Percentiles rank a stretch among this genome's conserved stretches.
Evolutionary conservation across 2,113 vertebrate genomes (phyloP).

Genomic region (Malurus alboscapulatus): DNA sequence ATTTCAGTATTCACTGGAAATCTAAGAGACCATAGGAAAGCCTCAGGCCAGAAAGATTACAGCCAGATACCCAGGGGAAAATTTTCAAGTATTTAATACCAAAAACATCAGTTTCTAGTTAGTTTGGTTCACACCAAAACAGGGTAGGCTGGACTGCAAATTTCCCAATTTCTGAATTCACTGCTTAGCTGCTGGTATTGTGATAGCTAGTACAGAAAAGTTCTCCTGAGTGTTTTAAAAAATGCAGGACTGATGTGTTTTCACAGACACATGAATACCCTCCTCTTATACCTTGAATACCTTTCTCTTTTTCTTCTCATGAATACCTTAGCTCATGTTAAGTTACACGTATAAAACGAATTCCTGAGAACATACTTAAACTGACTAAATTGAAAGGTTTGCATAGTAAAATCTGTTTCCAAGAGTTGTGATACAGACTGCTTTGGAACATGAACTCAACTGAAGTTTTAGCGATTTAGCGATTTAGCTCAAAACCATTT

Average conservation of each 20-base stretch:
- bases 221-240: neutral
- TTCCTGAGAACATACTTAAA: neutral
- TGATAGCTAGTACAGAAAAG: neutral
- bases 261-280: neutral
- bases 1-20: neutral
- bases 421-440: neutral
- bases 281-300: too few relatives aligned
- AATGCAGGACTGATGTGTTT: neutral
- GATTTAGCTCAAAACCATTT: neutral
- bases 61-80: neutral
- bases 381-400: neutral
- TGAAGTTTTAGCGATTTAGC: neutral
- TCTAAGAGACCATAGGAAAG: neutral
- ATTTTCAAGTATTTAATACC: neutral
- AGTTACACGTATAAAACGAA: neutral
- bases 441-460: neutral
- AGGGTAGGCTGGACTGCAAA: neutral
- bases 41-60: neutral
- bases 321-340: too few relatives aligned
- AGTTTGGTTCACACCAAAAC: neutral
- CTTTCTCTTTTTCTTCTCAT: too few relatives aligned
- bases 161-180: neutral
- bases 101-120: neutral
- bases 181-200: neutral
- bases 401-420: neutral